A percentile compares a stretch with the other conserved stretches of the same genome.
Conservation (phyloP, 2,113 vertebrate species). For the Emydocephalus ijimae region DNA sequence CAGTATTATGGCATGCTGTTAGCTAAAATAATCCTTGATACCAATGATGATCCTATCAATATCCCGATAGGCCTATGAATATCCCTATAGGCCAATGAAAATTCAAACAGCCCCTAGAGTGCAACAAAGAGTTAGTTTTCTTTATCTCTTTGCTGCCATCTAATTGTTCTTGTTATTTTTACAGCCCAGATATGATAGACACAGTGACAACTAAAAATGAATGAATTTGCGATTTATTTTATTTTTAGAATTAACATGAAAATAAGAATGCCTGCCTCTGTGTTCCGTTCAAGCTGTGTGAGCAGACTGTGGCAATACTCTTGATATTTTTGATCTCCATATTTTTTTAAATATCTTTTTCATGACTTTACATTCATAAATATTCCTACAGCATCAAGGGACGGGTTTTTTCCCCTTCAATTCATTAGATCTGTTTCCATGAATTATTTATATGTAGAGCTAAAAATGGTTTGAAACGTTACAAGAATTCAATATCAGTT, state of each 20-base stretch:
- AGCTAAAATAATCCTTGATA: rapidly evolving
- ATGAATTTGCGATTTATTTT: neutral
- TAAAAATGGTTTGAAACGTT: conserved; percentile 80
- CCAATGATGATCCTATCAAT: neutral
- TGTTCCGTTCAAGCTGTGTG: neutral
- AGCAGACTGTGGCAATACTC: conserved; percentile 31
- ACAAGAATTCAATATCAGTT: conserved; percentile 80
- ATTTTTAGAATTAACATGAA: conserved; percentile 3
- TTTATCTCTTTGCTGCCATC: neutral
- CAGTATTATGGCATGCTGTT: neutral
- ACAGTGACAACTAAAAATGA: neutral
- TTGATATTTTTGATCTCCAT: conserved; percentile 53
- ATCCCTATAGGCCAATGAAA: neutral
- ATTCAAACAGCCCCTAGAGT: neutral
- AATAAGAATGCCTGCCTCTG: neutral
- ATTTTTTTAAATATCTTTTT: conserved; percentile 38
- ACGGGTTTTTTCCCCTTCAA: conserved; percentile 64
- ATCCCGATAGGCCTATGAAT: neutral
- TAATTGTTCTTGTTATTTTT: neutral
- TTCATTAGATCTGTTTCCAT: conserved; percentile 77
- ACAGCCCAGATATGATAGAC: neutral
- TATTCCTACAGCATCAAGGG: conserved; percentile 71
- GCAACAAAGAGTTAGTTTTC: neutral
- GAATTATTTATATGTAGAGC: conserved; percentile 78
- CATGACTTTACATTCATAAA: conserved; percentile 78